Percentiles rank a stretch among this genome's conserved stretches.
Evolutionary conservation across 2,113 vertebrate genomes (phyloP).

Genomic region (Pollachius pollachius): DNA sequence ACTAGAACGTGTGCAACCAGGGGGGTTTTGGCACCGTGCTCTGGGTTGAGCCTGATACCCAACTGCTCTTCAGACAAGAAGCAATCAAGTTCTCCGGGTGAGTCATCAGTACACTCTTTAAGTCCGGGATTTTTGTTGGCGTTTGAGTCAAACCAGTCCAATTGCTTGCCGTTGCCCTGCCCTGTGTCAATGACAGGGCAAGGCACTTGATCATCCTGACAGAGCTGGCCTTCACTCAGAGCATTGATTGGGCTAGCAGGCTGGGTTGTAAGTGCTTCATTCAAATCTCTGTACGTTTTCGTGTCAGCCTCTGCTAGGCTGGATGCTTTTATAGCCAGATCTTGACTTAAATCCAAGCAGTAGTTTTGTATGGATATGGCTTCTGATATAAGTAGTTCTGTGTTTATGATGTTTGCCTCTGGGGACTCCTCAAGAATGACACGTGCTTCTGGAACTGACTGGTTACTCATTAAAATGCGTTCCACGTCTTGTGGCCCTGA

Average conservation of each 20-base stretch:
- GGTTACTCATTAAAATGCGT: no score
- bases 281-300: neutral
- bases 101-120: neutral
- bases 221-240: neutral
- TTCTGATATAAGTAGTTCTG: neutral
- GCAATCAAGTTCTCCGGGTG: neutral
- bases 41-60: neutral
- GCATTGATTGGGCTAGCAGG: neutral
- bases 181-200: conserved; percentile 20
- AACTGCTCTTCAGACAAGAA: neutral
- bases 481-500: no score
- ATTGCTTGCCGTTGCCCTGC: neutral
- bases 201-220: neutral
- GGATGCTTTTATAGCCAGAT: neutral
- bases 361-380: neutral
- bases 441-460: neutral
- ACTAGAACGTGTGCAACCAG: no score
- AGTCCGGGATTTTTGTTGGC: neutral
- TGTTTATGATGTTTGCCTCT: neutral
- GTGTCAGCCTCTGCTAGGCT: neutral
- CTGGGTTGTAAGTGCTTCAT: neutral
- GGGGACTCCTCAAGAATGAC: neutral
- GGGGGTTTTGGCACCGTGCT: neutral
- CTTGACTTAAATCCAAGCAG: neutral
- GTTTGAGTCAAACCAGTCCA: neutral